Evolutionary conservation across 2,797 vertebrate genomes (phyloP).

Genomic region (Cynopterus sphinx): DNA sequence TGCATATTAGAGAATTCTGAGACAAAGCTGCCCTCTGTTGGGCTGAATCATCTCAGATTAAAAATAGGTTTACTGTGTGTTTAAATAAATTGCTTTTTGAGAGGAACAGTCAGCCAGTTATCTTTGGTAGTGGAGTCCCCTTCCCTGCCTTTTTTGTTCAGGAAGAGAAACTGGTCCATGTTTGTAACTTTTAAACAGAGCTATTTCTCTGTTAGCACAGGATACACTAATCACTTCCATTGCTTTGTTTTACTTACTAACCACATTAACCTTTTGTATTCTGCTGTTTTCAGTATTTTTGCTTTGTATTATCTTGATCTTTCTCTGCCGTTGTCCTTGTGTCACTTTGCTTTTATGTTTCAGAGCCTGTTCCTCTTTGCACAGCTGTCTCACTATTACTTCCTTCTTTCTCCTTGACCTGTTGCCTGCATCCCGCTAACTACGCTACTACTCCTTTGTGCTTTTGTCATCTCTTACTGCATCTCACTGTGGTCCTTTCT

Average conservation of each 20-base stretch:
- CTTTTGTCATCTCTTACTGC: conserved; percentile 74
- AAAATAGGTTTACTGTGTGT: conserved; percentile 27
- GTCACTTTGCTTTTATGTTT: neutral
- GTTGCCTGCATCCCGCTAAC: neutral
- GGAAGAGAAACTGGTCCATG: neutral
- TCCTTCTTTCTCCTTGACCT: neutral
- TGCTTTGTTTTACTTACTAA: neutral
- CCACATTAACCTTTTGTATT: neutral
- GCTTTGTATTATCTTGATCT: conserved; percentile 51
- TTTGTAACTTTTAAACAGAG: neutral
- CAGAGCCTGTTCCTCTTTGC: conserved; percentile 1
- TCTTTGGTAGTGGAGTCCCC: neutral
- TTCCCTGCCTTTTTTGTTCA: neutral
- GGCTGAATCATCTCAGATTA: conserved; percentile 46
- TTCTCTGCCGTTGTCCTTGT: neutral
- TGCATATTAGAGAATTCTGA: conserved; percentile 8
- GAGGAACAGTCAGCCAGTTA: neutral
- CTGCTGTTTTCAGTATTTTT: neutral
- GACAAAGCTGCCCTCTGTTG: neutral
- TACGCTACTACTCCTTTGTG: conserved; percentile 56
- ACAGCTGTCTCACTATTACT: neutral
- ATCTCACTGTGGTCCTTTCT: conserved; percentile 89
- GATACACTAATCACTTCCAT: neutral
- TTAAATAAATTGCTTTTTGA: conserved; percentile 43
- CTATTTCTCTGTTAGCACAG: neutral